A percentile compares a stretch with the other conserved stretches of the same genome.
Conservation (phyloP, 1,140 invertebrate genomes). For the Tetraneura akinire region DNA sequence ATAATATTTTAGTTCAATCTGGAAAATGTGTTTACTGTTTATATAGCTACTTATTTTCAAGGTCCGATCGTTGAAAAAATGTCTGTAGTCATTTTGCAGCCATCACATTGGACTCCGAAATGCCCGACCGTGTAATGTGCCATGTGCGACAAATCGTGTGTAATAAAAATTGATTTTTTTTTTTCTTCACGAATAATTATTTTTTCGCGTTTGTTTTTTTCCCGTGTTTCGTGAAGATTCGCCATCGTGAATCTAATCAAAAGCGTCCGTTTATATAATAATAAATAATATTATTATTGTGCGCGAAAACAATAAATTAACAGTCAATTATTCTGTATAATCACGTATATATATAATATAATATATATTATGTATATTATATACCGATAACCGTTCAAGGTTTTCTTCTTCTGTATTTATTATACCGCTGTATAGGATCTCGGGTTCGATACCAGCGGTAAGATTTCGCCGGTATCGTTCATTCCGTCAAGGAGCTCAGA, state of each 20-base stretch:
- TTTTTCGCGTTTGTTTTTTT: not conserved
- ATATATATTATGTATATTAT: no score
- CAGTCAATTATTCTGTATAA: no score
- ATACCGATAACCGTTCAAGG: constrained; percentile 25
- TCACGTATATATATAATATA: no score
- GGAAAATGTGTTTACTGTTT: constrained; percentile 34
- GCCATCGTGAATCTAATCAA: not conserved
- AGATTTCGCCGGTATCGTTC: not conserved
- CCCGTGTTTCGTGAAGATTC: not conserved
- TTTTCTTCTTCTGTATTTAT: not conserved
- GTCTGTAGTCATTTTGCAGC: not conserved
- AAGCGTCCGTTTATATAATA: not conserved
- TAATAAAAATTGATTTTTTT: not conserved
- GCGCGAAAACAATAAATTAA: not conserved
- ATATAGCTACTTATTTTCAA: constrained; percentile 7
- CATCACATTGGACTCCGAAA: not conserved
- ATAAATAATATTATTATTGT: not conserved
- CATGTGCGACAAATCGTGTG: constrained; percentile 25
- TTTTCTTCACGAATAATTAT: not conserved
- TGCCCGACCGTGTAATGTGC: constrained; percentile 33
- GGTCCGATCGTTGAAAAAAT: not conserved
- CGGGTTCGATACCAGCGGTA: not conserved
- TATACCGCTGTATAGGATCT: not conserved
- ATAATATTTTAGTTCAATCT: not conserved
- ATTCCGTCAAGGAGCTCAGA: not conserved